Percentiles rank a stretch among this genome's conserved stretches.
phyloP scores from a whole-genome alignment of 2,113 vertebrate genomes.

The Agapornis roseicollis region DNA sequence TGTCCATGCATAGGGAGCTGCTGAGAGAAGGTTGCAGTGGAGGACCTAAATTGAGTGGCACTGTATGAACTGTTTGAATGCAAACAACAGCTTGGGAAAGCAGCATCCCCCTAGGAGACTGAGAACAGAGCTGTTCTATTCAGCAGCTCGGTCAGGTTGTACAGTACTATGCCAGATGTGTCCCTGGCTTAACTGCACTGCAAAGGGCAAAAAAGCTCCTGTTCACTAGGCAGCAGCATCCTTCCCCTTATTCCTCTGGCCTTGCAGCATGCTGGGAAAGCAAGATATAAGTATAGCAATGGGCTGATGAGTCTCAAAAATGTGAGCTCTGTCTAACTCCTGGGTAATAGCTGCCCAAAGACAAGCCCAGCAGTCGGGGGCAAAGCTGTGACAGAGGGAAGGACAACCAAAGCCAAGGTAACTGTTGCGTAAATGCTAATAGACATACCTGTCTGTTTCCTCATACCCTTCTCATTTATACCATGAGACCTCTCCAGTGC shows the following conservation, averaged over 20 bases:
- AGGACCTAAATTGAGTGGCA: neutral
- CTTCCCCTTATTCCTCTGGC: neutral
- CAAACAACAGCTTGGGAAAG: neutral
- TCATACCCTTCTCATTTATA: neutral
- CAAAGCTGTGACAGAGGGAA: neutral
- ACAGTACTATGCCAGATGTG: neutral
- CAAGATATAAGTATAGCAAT: neutral
- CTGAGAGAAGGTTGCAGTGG: neutral
- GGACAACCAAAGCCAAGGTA: neutral
- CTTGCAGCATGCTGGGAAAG: neutral
- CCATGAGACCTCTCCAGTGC: neutral
- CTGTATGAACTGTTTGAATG: neutral
- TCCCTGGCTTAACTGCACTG: neutral
- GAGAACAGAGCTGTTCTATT: neutral
- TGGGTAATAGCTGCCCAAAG: accelerated
- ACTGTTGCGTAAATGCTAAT: neutral
- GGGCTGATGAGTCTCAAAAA: neutral
- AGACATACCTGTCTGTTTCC: neutral
- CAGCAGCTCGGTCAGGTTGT: no score
- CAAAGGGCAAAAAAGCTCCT: neutral
- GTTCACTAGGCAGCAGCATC: neutral
- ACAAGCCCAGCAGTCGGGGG: neutral
- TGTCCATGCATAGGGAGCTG: neutral
- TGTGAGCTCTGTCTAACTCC: neutral
- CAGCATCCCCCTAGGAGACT: neutral